phyloP scores from a whole-genome alignment of 1,140 invertebrate genomes.

The Pogonus chalceus region DNA sequence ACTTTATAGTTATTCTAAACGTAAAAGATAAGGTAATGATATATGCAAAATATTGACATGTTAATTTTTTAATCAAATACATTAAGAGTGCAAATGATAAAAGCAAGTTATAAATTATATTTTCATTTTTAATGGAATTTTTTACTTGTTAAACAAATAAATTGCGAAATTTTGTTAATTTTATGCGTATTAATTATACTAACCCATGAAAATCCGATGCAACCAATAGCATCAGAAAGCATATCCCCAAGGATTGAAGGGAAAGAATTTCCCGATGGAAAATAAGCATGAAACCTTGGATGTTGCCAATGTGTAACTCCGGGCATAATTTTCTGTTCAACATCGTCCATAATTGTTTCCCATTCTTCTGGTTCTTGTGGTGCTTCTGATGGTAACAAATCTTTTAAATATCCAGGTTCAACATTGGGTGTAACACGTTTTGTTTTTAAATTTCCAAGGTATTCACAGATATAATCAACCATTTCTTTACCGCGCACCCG shows the following conservation, averaged over 20 bases:
- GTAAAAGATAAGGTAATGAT: too few species aligned
- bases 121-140: too few species aligned
- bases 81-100: too few species aligned
- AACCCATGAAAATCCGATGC: slow-evolving; percentile 93
- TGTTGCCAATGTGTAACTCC: slow-evolving; percentile 97
- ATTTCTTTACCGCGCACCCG: slow-evolving; percentile 74
- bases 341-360: slow-evolving; percentile 78
- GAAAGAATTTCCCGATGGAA: slow-evolving; percentile 89
- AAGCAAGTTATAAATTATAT: too few species aligned
- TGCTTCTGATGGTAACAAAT: slow-evolving; percentile 62
- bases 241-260: slow-evolving; percentile 91
- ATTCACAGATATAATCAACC: slow-evolving; percentile 89
- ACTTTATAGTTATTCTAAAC: too few species aligned
- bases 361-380: slow-evolving; percentile 74
- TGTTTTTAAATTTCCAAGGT: slow-evolving; percentile 62
- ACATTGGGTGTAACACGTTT: slow-evolving; percentile 73
- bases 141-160: too few species aligned
- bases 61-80: too few species aligned
- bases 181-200: too few species aligned
- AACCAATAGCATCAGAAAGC: slow-evolving; percentile 83
- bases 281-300: slow-evolving; percentile 92
- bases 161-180: too few species aligned
- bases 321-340: slow-evolving; percentile 86
- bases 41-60: too few species aligned
- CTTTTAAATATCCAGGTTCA: slow-evolving; percentile 75